Evolutionary conservation across 2,797 vertebrate species (phyloP).

Genomic region (Muscicapa striata): DNA sequence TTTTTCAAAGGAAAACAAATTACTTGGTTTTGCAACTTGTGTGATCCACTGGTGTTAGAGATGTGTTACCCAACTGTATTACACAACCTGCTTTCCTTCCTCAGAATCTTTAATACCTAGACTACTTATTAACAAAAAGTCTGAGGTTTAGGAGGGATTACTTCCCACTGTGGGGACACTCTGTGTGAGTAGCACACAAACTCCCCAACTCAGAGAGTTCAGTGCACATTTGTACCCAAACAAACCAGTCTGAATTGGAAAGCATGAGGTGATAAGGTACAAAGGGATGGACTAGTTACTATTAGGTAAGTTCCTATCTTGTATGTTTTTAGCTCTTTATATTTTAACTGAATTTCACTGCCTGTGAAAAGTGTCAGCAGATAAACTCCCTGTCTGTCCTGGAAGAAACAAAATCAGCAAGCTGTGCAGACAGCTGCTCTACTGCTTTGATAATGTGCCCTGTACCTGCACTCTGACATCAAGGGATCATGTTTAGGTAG

Average conservation of each 20-base stretch:
- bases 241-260: not conserved
- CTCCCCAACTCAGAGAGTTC: not conserved
- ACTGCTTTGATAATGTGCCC: not conserved
- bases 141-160: not conserved
- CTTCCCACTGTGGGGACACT: not conserved
- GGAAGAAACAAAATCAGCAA: not conserved
- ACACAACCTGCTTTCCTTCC: not conserved
- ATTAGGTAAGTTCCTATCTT: not conserved
- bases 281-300: not conserved
- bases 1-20: not conserved
- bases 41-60: not conserved
- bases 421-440: not conserved
- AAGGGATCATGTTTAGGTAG: not conserved
- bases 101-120: not conserved
- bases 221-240: not conserved
- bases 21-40: not conserved
- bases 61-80: not conserved
- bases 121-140: not conserved
- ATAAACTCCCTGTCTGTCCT: not conserved
- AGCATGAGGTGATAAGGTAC: not conserved
- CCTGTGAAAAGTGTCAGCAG: not conserved
- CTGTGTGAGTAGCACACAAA: not conserved
- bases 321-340: not conserved
- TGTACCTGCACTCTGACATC: not conserved
- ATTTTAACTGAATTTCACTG: not conserved